Evolutionary conservation across 2,113 vertebrate genomes (phyloP).

Genomic region (Bos indicus): DNA sequence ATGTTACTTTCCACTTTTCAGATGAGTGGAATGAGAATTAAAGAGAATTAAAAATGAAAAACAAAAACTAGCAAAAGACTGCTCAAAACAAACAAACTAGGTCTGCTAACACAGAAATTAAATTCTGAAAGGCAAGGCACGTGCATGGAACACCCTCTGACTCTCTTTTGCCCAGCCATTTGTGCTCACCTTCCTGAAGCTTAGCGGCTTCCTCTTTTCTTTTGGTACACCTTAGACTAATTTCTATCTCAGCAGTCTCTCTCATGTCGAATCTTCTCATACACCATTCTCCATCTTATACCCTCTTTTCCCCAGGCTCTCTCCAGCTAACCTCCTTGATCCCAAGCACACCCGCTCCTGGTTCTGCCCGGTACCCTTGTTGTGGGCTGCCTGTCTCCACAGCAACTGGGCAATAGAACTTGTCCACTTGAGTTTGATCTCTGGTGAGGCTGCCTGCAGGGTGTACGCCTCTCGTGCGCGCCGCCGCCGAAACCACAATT

Average conservation of each 20-base stretch:
- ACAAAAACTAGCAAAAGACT: neutral
- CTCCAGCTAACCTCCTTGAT: neutral
- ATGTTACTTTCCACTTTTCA: neutral
- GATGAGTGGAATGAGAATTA: neutral
- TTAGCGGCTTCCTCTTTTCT: neutral
- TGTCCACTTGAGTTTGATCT: slow-evolving; percentile 85
- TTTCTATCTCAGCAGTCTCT: neutral
- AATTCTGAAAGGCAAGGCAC: neutral
- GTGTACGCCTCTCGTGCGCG: slow-evolving; percentile 86
- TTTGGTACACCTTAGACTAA: neutral
- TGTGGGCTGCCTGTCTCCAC: slow-evolving; percentile 92
- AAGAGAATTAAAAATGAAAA: neutral
- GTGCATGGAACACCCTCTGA: neutral
- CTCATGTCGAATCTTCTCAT: neutral
- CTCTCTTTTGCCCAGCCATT: neutral
- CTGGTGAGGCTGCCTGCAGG: slow-evolving; percentile 82
- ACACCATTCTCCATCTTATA: neutral
- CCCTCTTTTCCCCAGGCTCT: neutral
- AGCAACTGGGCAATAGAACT: slow-evolving; percentile 90
- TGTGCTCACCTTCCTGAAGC: neutral
- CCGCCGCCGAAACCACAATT: slow-evolving; percentile 89
- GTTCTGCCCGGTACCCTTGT: slow-evolving; percentile 81
- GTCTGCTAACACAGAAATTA: neutral
- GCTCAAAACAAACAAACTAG: neutral
- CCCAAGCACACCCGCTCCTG: neutral